Base-by-base conservation (phyloP, 2,113 vertebrate species). In the Ifrita kowaldi region DNA sequence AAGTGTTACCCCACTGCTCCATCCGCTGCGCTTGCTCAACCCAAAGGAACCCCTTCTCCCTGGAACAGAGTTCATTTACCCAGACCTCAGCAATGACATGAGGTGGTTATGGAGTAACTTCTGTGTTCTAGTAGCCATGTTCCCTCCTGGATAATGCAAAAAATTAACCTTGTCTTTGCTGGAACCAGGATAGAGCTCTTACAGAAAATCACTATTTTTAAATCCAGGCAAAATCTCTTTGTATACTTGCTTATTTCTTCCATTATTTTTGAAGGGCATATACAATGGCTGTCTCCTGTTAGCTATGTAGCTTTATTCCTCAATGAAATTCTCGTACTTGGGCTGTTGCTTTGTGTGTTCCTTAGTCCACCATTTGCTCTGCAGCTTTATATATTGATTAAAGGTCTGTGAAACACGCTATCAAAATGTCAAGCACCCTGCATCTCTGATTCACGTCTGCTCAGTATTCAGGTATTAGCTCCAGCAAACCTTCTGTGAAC, bases 391-490 rank as follows among this genome's bases (percentile, higher is more conserved):
- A 47, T 42, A 86, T 81, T 93, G 73, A 93, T 89, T 81, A 47
- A 95, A 84, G 47, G 59, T 57, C 83, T 89, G 37, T 1, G 52
- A 92, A 93, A 81, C 27, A 44, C 0, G 1, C 30, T 67, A 62
- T 62, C 57, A 83, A 96, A 96, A 96, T 95, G 75, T 90, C 81
- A 96, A 83, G 62, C 30, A 65, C 87, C 67, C 90, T 67, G 67
- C 2, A 5, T 42, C 39, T 91, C 71, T 86, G 84, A 96, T 91
- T 94, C 64, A 79, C 0, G 1, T 84, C 89, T 92, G 56, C 65
- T 91, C 84, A 76, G 32, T 23, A 89, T 69, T 95, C 93, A 82
- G 49, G 28, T 84, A 79, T 77, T 75, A 65, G 62, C 37, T 76
- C 49, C 46, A 84, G 46, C 37, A 96, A 92, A 41, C 35, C 62